phyloP scores from a whole-genome alignment of 2,113 vertebrate genomes.

The Marmota monax region DNA sequence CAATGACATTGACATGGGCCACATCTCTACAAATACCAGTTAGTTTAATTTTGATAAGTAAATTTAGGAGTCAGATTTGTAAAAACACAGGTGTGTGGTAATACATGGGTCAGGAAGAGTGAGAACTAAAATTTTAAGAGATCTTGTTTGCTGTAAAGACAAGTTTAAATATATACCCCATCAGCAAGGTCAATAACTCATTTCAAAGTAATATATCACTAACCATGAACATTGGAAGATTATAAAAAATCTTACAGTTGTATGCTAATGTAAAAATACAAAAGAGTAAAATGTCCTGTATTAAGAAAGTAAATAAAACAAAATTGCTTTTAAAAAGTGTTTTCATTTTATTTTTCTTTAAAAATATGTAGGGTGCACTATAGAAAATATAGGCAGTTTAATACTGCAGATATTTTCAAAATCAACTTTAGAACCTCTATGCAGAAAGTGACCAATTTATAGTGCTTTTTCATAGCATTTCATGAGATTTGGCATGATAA shows the following conservation, averaged over 20 bases:
- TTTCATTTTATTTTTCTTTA: not conserved
- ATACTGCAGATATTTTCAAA: constrained; percentile 6
- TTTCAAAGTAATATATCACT: constrained; percentile 15
- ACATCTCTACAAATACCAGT: not conserved
- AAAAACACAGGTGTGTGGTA: not conserved
- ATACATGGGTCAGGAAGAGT: not conserved
- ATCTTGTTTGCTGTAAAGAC: not conserved
- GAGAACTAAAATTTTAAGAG: not conserved
- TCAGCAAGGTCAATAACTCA: not conserved
- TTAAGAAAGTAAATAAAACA: not conserved
- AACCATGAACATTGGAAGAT: not conserved
- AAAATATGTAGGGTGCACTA: not conserved
- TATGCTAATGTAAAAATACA: not conserved
- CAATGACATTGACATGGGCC: not conserved
- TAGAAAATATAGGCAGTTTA: not conserved
- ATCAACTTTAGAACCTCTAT: constrained; percentile 27
- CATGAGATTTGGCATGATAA: constrained; percentile 72
- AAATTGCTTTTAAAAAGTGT: not conserved
- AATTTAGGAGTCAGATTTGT: not conserved
- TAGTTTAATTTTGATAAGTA: not conserved
- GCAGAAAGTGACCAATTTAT: constrained; percentile 67
- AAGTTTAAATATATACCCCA: not conserved
- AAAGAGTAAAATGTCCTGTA: not conserved
- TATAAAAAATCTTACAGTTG: not conserved
- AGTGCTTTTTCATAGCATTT: constrained; percentile 68